Evolutionary conservation across 2,888 invertebrate species (phyloP), one percentile per base, ranked within the genome.

Genomic region (Gymnosoma rotundatum): DNA sequence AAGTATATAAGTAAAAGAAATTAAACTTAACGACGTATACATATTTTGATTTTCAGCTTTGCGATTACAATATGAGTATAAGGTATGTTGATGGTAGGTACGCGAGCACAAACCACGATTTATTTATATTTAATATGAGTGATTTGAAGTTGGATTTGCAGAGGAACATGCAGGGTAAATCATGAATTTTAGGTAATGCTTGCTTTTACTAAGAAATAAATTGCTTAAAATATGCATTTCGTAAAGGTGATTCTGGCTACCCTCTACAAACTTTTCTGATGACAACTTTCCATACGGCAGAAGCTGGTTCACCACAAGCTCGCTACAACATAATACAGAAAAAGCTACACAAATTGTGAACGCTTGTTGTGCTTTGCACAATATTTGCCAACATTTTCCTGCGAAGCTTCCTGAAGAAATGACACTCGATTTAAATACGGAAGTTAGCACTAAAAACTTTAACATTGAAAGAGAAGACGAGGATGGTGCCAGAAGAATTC

Each of bases 1-100:
- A 14, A 20, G 52, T 10, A 20, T 20, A 52, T 25, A 52, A 52
- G 52, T 4, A 52, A 52, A 52, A 52, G 0, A 20, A 52, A 52
- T 52, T 20, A 25, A 10, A 14, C 12, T 56, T 56, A 25, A 56
- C 25, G 16, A 1, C 16, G 58, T 58, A 32, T 5, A 58, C 16
- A 2, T 25, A 7, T 58, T 58, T 52, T 52, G 18, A 52, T 18
- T 18, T 18, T 52, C 52, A 52, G 52, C 36, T 58, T 58, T 58
- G 58, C 36, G 60, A 60, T 60, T 60, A 60, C 60, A 60, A 60
- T 18, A 60, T 38, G 16, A 25, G 25, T 25, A 25, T 2, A 25
- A 25, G 25, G 25, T 25, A 38, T 60, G 36, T 38, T 38, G 60
- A 60, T 60, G 60, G 38, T n/a, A 32, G 58, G 32, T 36, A 58